Evolutionary conservation across 2,888 invertebrate genomes (phyloP).

Genomic region (Invenusta paracnida): DNA sequence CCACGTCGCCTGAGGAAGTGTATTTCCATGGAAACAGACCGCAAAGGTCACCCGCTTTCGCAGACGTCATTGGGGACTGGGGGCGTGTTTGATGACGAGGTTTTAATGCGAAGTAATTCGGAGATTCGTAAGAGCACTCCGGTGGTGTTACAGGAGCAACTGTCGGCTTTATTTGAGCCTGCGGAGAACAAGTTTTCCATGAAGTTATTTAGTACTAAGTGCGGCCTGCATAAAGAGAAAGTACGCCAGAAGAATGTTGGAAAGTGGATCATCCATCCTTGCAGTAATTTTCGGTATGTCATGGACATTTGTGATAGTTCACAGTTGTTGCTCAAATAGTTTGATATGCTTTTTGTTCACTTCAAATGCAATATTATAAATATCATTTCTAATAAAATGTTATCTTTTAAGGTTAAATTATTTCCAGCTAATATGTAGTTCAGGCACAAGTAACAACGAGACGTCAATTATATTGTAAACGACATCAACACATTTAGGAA

Average conservation of each 20-base stretch:
- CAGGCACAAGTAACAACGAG: no score
- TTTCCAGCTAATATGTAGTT: no score
- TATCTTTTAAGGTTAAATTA: no score
- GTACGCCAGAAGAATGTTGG: neutral
- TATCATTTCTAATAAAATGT: no score
- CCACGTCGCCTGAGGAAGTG: neutral
- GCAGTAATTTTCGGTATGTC: neutral
- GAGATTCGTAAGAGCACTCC: no score
- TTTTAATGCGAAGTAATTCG: neutral
- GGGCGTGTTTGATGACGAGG: neutral
- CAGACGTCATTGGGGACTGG: neutral
- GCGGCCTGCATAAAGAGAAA: neutral
- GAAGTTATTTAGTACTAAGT: neutral
- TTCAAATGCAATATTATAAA: no score
- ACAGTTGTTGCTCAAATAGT: no score
- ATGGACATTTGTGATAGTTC: no score
- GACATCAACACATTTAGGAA: no score
- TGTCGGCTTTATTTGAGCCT: neutral
- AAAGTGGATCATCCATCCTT: neutral
- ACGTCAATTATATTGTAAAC: no score
- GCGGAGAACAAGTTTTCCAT: neutral
- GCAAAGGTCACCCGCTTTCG: neutral
- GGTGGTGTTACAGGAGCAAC: neutral
- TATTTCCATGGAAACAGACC: neutral
- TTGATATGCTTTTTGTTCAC: no score